phyloP scores from a whole-genome alignment of 1,140 invertebrate species.

The Diabrotica undecimpunctata region DNA sequence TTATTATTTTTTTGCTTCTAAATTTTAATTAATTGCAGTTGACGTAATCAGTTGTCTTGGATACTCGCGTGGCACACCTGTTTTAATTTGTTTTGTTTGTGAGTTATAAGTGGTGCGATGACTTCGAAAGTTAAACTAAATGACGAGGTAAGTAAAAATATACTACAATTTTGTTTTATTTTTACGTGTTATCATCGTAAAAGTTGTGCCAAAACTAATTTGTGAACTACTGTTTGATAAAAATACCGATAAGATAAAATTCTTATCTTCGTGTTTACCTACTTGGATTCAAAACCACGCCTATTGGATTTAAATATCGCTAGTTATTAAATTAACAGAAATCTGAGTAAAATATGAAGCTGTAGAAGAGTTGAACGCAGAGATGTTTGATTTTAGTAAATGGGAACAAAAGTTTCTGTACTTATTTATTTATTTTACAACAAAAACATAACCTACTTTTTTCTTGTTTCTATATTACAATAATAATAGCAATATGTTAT shows the following conservation, averaged over 20 bases:
- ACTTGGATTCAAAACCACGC: slow-evolving; percentile 11
- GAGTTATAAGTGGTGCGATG: slow-evolving; percentile 25
- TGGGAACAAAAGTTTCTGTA: no score
- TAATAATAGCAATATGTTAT: no score
- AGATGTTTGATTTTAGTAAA: no score
- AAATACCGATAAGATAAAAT: slow-evolving; percentile 14
- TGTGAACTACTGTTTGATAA: not conserved
- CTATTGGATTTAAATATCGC: slow-evolving; percentile 9
- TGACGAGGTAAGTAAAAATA: slow-evolving; percentile 34
- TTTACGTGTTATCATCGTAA: slow-evolving; percentile 5
- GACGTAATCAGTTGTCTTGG: not conserved
- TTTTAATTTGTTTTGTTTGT: slow-evolving; percentile 22
- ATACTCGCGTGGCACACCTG: slow-evolving; percentile 8
- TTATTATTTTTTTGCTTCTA: not conserved
- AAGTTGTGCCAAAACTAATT: slow-evolving; percentile 17
- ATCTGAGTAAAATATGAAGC: no score
- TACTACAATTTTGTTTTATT: slow-evolving; percentile 4
- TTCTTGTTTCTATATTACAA: no score
- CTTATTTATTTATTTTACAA: no score
- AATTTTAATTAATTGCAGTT: not conserved
- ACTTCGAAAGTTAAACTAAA: slow-evolving; percentile 33
- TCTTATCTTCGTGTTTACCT: slow-evolving; percentile 7
- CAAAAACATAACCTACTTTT: no score
- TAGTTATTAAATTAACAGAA: no score
- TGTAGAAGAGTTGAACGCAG: no score